Conservation (phyloP, 2,888 invertebrate species). For the Liopterus haemorrhoidalis region DNA sequence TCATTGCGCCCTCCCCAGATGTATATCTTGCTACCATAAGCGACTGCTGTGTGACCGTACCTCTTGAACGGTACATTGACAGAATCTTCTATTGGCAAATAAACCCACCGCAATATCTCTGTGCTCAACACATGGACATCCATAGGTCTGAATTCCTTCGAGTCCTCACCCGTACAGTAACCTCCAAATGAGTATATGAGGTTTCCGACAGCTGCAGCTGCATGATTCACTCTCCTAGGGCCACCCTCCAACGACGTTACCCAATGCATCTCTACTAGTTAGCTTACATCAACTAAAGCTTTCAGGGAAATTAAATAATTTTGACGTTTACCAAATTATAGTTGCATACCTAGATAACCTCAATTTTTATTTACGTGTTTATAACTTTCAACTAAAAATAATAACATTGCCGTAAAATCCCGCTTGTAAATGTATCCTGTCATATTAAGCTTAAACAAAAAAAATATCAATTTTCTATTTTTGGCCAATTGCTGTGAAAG, state of each 20-base stretch:
- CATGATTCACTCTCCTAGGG: conserved; percentile 87
- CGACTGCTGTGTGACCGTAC: conserved; percentile 89
- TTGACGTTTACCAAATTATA: no score
- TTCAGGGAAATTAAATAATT: no score
- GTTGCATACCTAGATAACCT: conserved; percentile 15
- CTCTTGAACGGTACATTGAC: conserved; percentile 68
- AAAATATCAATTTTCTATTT: no score
- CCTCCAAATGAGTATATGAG: conserved; percentile 88
- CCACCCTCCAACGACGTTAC: conserved; percentile 81
- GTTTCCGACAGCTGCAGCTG: conserved; percentile 74
- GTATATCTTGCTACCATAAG: conserved; percentile 69
- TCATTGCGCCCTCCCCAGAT: conserved; percentile 94
- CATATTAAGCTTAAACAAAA: no score
- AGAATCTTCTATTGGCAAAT: conserved; percentile 48
- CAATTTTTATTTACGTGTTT: conserved; percentile 9
- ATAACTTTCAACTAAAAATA: no score
- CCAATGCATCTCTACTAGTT: no score
- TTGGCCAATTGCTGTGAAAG: no score
- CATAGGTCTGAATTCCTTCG: conserved; percentile 68
- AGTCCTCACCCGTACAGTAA: conserved; percentile 81
- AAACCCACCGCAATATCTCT: conserved; percentile 57
- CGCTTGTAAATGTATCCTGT: no score
- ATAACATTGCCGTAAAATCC: no score
- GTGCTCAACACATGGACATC: conserved; percentile 83
- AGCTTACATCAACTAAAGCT: no score